Base-by-base conservation (phyloP, 2,797 vertebrate genomes). In the Euthynnus affinis region DNA sequence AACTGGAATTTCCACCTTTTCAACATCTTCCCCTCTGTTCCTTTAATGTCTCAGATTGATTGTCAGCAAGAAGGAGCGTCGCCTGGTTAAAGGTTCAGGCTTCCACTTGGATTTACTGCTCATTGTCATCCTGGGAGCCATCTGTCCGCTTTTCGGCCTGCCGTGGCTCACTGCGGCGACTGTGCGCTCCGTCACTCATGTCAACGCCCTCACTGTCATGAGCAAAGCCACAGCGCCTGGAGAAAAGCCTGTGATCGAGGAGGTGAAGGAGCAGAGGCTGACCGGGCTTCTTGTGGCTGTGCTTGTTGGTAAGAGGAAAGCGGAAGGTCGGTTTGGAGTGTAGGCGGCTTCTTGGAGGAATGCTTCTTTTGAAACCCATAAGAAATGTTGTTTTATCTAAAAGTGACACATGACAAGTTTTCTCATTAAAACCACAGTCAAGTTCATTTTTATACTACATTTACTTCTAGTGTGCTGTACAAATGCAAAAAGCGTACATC, bases 131-230 rank as follows among this genome's bases (percentile, higher is more conserved):
- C 94, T 98, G 84, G 98, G 98, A 0, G 96, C 97, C 1, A 60
- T 99, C n/a, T 99, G 98, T 0, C 97, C 98, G 0, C 96, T 99
- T 6, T 97, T 99, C 0, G 98, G 98, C 73, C 91, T 99, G 86
- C 98, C 98, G 4, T 99, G 98, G 98, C 96, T 99, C 80, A 98
- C 98, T 0, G 98, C 98, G 0, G 97, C 98, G 3, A 99, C 98
- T 0, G 98, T 99, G 65, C 97, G 98, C 81, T 98, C 97, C 0
- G 97, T 99, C 87, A 99, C 98, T 7, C 98, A 99, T 0, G 98
- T 99, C 90, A 99, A 99, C 0, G 98, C 98, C 0, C 94, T 99
- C 78, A 99, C 98, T 0, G 97, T 99, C 76, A 99, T 99, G 98
- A 99, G 98, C 93, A 99, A 99, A 75, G 97, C 97, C 87, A 98